Percentiles rank a stretch among this genome's conserved stretches.
phyloP scores from a whole-genome alignment of 2,113 vertebrate species.

The Cyanistes caeruleus region DNA sequence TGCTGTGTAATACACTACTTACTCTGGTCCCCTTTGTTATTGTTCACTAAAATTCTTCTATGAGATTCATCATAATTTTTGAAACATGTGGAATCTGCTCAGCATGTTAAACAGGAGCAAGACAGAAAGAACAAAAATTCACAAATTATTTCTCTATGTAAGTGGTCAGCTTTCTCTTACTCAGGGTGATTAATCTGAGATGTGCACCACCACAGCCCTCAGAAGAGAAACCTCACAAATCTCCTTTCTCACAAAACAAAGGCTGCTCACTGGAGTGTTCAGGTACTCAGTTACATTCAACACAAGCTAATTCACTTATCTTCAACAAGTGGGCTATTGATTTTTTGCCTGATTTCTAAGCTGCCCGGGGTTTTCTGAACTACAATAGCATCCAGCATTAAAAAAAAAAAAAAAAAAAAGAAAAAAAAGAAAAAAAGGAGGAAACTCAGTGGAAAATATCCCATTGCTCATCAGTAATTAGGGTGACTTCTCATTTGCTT shows the following conservation, averaged over 20 bases:
- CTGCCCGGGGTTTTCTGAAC: slow-evolving; percentile 76
- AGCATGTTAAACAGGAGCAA: not conserved
- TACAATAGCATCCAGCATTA: slow-evolving; percentile 66
- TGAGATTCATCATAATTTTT: not conserved
- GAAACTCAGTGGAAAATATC: slow-evolving; percentile 43
- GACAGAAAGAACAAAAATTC: not conserved
- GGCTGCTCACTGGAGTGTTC: slow-evolving; percentile 75
- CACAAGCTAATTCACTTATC: slow-evolving; percentile 81
- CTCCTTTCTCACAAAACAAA: slow-evolving; percentile 70
- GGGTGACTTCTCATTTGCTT: slow-evolving; percentile 37
- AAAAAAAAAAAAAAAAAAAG: not conserved
- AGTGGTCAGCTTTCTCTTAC: slow-evolving; percentile 21
- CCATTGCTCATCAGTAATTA: slow-evolving; percentile 53
- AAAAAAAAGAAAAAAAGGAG: not conserved
- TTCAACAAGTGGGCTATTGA: slow-evolving; percentile 85
- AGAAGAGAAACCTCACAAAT: slow-evolving; percentile 62
- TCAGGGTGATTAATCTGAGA: slow-evolving; percentile 53
- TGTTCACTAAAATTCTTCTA: not conserved
- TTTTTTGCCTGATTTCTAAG: slow-evolving; percentile 80
- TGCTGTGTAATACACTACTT: not conserved
- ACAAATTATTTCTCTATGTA: not conserved
- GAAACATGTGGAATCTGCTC: not conserved
- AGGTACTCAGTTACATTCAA: slow-evolving; percentile 80
- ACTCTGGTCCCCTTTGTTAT: not conserved
- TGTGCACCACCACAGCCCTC: not conserved